phyloP scores from a whole-genome alignment of 2,797 vertebrate genomes.

The Hyperoplus lanceolatus region DNA sequence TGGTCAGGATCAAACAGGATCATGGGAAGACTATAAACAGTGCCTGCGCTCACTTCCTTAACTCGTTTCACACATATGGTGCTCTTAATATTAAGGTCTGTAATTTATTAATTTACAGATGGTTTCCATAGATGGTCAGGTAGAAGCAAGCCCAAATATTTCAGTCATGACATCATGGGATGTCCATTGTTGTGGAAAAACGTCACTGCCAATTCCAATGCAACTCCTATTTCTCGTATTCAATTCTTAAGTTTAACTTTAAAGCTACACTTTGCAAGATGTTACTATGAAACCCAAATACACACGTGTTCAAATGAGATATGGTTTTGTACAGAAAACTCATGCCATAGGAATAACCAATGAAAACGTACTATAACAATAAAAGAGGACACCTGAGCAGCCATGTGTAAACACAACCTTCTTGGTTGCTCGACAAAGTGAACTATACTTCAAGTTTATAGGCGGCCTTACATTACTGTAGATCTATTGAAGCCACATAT shows the following conservation, averaged over 20 bases:
- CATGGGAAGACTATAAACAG: slow-evolving; percentile 18
- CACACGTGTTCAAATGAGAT: neutral
- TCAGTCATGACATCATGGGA: neutral
- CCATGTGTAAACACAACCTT: neutral
- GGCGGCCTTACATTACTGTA: neutral
- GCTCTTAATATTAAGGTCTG: neutral
- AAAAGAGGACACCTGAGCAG: neutral
- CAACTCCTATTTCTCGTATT: neutral
- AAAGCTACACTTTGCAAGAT: neutral
- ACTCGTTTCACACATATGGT: slow-evolving; percentile 2
- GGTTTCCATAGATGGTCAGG: neutral
- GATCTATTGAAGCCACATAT: neutral
- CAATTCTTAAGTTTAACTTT: neutral
- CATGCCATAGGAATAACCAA: neutral
- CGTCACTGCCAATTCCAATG: neutral
- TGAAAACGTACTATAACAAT: neutral
- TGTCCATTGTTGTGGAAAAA: neutral
- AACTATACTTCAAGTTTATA: neutral
- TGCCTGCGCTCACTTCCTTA: slow-evolving; percentile 1
- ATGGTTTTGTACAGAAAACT: neutral
- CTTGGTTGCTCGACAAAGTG: neutral
- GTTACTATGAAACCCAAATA: neutral
- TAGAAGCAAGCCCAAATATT: neutral
- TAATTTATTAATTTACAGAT: neutral
- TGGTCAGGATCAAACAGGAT: slow-evolving; percentile 41